phyloP scores from a whole-genome alignment of 2,797 vertebrate genomes.

The Morus bassanus region DNA sequence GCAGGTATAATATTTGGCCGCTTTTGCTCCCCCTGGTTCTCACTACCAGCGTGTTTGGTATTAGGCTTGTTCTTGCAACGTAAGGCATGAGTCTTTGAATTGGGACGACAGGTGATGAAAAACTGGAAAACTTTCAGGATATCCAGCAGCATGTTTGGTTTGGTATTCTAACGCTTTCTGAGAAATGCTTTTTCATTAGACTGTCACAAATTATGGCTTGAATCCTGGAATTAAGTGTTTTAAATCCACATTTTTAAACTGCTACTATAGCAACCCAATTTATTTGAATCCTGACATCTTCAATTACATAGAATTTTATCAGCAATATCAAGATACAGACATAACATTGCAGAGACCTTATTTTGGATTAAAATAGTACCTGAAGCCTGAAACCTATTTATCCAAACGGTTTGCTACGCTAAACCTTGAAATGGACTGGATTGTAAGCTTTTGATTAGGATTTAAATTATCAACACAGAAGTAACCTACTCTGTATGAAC shows the following conservation, averaged over 20 bases:
- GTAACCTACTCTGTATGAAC: conserved; percentile 91
- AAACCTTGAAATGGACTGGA: not conserved
- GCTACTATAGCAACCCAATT: not conserved
- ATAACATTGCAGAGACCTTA: not conserved
- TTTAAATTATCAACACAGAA: not conserved
- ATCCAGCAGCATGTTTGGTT: not conserved
- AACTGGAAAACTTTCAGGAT: not conserved
- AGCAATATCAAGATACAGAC: not conserved
- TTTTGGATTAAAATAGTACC: not conserved
- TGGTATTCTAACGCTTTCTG: not conserved
- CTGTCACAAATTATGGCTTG: not conserved
- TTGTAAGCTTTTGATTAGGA: not conserved
- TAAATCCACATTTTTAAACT: not conserved
- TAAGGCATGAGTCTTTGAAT: not conserved
- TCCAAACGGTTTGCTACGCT: not conserved
- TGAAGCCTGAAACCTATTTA: not conserved
- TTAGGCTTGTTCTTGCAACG: not conserved
- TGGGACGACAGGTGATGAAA: not conserved
- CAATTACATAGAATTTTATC: not conserved
- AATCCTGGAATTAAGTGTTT: not conserved
- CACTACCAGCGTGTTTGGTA: not conserved
- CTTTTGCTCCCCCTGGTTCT: not conserved
- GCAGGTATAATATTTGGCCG: not conserved
- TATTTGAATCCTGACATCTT: not conserved
- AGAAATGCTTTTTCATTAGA: not conserved